Conservation (phyloP, 2,113 vertebrate species). For the Coracopsis vasa region DNA sequence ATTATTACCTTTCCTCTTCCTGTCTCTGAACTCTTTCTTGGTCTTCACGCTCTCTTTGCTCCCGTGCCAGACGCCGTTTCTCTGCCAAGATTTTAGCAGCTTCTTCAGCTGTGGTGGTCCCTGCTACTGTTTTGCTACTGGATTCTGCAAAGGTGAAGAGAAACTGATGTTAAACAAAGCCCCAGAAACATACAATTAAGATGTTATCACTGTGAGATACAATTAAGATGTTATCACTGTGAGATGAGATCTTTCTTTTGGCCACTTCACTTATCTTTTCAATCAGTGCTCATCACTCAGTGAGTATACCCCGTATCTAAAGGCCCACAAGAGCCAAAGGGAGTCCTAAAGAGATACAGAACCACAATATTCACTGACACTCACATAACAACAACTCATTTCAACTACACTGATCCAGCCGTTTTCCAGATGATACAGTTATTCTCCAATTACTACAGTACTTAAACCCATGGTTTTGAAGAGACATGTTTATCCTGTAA, state of each 20-base stretch:
- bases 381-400: neutral
- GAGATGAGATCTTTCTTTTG: neutral
- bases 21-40: slow-evolving; percentile 81
- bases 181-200: neutral
- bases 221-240: neutral
- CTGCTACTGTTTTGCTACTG: slow-evolving; percentile 71
- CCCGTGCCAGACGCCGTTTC: slow-evolving; percentile 83
- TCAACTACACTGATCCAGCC: neutral
- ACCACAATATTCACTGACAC: neutral
- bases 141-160: slow-evolving; percentile 69
- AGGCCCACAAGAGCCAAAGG: neutral
- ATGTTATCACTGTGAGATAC: neutral
- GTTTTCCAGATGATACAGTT: neutral
- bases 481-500: fast-evolving
- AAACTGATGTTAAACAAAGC: neutral
- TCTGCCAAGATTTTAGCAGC: slow-evolving; percentile 87
- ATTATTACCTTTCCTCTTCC: slow-evolving; percentile 81
- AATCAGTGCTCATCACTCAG: neutral
- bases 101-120: slow-evolving; percentile 84
- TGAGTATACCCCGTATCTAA: fast-evolving
- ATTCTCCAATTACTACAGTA: neutral
- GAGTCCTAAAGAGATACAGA: neutral
- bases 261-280: neutral
- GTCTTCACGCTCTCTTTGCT: slow-evolving; percentile 85
- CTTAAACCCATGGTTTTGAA: neutral